Evolutionary conservation across 2,797 vertebrate genomes (phyloP).

Genomic region (Enteromius fasciolatus): DNA sequence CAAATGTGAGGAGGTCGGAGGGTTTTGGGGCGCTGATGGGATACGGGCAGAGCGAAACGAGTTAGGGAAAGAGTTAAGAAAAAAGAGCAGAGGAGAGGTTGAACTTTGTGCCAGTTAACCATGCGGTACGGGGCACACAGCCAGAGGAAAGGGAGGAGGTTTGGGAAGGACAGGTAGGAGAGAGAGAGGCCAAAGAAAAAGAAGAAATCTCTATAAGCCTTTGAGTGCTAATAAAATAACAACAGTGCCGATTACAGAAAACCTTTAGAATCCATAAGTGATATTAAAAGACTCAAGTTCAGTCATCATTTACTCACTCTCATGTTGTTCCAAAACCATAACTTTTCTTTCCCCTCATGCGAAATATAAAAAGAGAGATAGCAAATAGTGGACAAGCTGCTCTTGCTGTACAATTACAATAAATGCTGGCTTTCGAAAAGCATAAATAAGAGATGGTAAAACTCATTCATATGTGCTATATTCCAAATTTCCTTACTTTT

Average conservation of each 20-base stretch:
- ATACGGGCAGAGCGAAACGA: conserved; percentile 56
- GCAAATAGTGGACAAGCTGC: not conserved
- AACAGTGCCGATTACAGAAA: conserved; percentile 7
- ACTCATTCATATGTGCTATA: not conserved
- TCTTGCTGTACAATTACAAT: not conserved
- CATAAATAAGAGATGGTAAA: not conserved
- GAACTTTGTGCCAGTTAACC: conserved; percentile 61
- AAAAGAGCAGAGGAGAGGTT: conserved; percentile 37
- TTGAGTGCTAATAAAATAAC: conserved; percentile 12
- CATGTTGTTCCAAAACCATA: not conserved
- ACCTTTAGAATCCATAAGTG: not conserved
- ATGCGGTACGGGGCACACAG: conserved; percentile 56
- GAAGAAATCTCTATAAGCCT: conserved; percentile 10
- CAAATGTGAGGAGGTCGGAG: conserved; percentile 63
- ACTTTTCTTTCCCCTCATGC: not conserved
- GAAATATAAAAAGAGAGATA: not conserved
- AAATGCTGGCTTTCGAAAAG: not conserved
- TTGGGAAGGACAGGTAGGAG: conserved; percentile 24
- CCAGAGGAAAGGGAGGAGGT: conserved; percentile 50
- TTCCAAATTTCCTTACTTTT: not conserved
- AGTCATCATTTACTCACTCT: conserved; percentile 9
- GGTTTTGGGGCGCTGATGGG: conserved; percentile 70
- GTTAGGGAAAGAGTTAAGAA: conserved; percentile 45
- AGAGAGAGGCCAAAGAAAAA: conserved; percentile 30
- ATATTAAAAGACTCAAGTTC: conserved; percentile 5